Percentiles rank a stretch among this genome's conserved stretches.
Evolutionary conservation across 2,113 vertebrate genomes (phyloP).

Genomic region (Sinocyclocheilus rhinocerous): DNA sequence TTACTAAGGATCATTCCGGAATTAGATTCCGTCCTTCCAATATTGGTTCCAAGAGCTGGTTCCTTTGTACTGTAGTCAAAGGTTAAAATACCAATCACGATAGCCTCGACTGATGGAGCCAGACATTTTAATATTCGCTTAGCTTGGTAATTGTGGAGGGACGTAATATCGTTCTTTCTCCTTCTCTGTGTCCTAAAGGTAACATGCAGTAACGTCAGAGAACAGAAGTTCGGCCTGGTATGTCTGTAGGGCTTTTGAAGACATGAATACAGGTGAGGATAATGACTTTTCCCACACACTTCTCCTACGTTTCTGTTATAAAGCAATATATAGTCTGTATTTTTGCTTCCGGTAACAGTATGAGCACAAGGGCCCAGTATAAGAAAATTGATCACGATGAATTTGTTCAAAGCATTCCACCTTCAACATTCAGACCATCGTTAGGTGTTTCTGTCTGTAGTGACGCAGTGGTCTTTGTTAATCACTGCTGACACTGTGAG

Average conservation of each 20-base stretch:
- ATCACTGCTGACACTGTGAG: conserved; percentile 93
- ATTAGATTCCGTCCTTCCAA: conserved; percentile 94
- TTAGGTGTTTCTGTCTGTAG: background rate
- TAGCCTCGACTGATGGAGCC: conserved; percentile 90
- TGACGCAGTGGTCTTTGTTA: conserved; percentile 65
- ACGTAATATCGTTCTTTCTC: conserved; percentile 86
- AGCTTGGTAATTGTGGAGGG: conserved; percentile 92
- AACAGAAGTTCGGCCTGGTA: conserved; percentile 76
- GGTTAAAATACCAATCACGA: conserved; percentile 99
- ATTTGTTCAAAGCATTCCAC: background rate
- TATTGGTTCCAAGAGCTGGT: conserved; percentile 88
- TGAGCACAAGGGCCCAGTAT: background rate
- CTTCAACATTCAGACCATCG: background rate
- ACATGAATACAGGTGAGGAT: background rate
- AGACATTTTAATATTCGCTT: conserved; percentile 99
- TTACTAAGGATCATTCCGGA: conserved; percentile 97
- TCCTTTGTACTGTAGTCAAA: conserved; percentile 94
- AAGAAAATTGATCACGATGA: background rate
- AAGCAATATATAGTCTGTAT: background rate
- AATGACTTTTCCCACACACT: conserved; percentile 33
- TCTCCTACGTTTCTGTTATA: background rate
- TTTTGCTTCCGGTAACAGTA: conserved; percentile 6
- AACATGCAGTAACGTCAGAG: conserved; percentile 88
- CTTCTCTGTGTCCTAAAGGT: conserved; percentile 92
- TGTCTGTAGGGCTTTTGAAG: conserved; percentile 42